A percentile compares a stretch with the other conserved stretches of the same genome.
phyloP scores from a whole-genome alignment of 2,888 invertebrate genomes.

The Dryomyza anilis region DNA sequence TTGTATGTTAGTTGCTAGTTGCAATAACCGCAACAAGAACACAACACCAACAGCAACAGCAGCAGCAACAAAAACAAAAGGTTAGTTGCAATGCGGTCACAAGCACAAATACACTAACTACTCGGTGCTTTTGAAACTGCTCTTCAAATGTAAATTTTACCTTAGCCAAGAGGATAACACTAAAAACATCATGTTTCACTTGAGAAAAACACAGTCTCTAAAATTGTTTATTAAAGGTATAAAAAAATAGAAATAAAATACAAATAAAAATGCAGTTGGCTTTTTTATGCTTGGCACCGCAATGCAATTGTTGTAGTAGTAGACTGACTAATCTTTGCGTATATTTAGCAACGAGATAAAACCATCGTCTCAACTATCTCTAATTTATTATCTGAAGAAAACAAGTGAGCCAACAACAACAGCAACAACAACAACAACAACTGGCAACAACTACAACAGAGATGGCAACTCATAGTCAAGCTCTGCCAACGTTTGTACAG shows the following conservation, averaged over 20 bases:
- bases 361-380: conserved; percentile 21
- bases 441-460: not conserved
- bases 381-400: conserved; percentile 23
- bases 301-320: not conserved
- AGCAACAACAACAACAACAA: not conserved
- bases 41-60: not conserved
- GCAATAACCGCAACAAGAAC: conserved; percentile 14
- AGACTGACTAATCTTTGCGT: conserved; percentile 23
- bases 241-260: too few species aligned
- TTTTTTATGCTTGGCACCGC: not conserved
- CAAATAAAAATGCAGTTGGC: too few species aligned
- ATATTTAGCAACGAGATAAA: conserved; percentile 22
- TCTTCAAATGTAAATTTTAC: too few species aligned
- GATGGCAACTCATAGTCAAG: too few species aligned
- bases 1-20: not conserved
- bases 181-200: too few species aligned
- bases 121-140: too few species aligned
- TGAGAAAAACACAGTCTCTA: too few species aligned
- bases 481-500: not conserved
- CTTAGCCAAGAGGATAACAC: too few species aligned
- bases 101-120: not conserved
- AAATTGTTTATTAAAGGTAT: too few species aligned
- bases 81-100: not conserved
- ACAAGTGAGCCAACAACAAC: conserved; percentile 8
- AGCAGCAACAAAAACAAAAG: conserved; percentile 27